Conservation (phyloP, 1,140 invertebrate genomes). For the Dreissena rostriformis region DNA sequence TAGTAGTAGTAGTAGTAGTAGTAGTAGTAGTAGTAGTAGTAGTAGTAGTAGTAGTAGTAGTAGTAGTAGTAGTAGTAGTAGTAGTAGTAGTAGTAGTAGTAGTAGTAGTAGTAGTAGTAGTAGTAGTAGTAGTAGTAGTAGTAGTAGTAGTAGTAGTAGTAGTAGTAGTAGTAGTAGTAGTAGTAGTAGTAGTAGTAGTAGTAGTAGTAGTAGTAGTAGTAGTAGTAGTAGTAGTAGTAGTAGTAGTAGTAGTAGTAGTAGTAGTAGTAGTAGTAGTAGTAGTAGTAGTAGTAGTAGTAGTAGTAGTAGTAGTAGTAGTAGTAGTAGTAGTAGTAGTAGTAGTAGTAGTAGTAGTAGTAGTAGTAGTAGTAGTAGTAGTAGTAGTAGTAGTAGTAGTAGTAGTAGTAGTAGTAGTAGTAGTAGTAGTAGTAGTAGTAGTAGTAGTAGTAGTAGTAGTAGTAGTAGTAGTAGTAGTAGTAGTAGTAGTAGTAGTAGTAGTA, state of each 20-base stretch:
- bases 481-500: neutral
- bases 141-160: too few relatives aligned
- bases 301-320: too few relatives aligned
- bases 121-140: too few relatives aligned
- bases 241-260: neutral
- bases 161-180: too few relatives aligned
- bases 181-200: too few relatives aligned
- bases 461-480: conserved; percentile 3
- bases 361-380: neutral
- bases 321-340: too few relatives aligned
- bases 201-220: neutral
- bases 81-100: too few relatives aligned
- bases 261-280: neutral
- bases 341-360: neutral
- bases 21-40: too few relatives aligned
- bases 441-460: neutral
- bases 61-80: too few relatives aligned
- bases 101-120: too few relatives aligned
- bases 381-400: neutral
- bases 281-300: neutral
- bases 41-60: too few relatives aligned
- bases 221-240: neutral
- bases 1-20: too few relatives aligned
- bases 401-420: neutral
- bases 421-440: neutral